Evolutionary conservation across 2,888 invertebrate genomes (phyloP).

Genomic region (Melipona beecheii): DNA sequence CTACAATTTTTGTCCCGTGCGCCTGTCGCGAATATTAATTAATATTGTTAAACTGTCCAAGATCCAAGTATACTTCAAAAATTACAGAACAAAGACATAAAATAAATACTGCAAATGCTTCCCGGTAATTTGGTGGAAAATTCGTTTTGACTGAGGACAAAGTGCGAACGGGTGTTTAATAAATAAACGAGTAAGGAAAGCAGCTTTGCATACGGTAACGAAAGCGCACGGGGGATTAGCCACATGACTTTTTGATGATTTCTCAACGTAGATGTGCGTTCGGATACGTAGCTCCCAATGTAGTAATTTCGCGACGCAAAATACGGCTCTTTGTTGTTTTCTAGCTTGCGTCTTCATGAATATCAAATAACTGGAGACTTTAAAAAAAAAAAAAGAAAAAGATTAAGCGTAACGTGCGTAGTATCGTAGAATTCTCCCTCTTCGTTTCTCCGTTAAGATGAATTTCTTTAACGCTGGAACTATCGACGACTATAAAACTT

Average conservation of each 20-base stretch:
- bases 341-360: conserved; percentile 36
- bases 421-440: conserved; percentile 17
- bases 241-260: conserved; percentile 45
- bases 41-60: no score
- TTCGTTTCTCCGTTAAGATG: not conserved
- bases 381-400: conserved; percentile 12
- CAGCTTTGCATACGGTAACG: conserved; percentile 15
- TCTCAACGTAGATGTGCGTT: not conserved
- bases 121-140: conserved; percentile 1
- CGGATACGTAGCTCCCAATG: not conserved
- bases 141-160: conserved; percentile 7
- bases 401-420: conserved; percentile 18
- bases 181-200: not conserved
- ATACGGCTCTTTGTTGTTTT: conserved; percentile 41
- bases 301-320: conserved; percentile 25
- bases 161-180: not conserved
- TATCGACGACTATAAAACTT: no score
- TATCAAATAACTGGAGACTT: conserved; percentile 44
- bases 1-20: not conserved
- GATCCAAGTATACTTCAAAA: no score
- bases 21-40: not conserved
- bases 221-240: conserved; percentile 26
- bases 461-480: conserved; percentile 41
- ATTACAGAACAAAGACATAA: not conserved
- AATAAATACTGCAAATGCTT: conserved; percentile 28